Evolutionary conservation across 2,113 vertebrate genomes (phyloP).

Genomic region (Cheilinus undulatus): DNA sequence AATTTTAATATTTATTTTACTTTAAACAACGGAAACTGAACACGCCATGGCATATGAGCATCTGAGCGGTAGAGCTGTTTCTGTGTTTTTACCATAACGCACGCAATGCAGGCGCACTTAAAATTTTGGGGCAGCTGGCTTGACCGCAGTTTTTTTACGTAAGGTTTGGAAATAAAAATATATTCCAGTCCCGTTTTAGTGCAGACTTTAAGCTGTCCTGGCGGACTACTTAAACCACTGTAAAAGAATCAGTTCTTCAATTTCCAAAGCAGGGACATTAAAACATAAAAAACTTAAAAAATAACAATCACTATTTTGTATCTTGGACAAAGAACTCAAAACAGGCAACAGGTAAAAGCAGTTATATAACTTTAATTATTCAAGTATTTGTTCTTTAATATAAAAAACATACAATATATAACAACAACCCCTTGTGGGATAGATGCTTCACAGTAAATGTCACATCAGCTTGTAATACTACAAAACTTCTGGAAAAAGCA

Average conservation of each 20-base stretch:
- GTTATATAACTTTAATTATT: conserved; percentile 72
- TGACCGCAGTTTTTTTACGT: too few relatives aligned
- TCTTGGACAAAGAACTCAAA: conserved; percentile 13
- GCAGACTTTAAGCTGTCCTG: too few relatives aligned
- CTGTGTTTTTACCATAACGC: too few relatives aligned
- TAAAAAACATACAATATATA: conserved; percentile 82
- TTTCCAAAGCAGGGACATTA: not conserved
- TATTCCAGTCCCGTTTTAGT: too few relatives aligned
- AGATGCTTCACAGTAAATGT: conserved; percentile 82
- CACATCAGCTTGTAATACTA: conserved; percentile 79
- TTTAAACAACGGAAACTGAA: too few relatives aligned
- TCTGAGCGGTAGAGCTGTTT: too few relatives aligned
- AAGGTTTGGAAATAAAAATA: too few relatives aligned
- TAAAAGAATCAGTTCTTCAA: not conserved
- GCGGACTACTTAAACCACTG: too few relatives aligned
- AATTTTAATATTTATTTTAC: too few relatives aligned
- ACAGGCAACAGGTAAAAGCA: conserved; percentile 52
- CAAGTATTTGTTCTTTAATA: conserved; percentile 82
- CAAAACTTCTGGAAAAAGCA: conserved; percentile 60
- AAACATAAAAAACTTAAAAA: not conserved
- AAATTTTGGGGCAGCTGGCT: too few relatives aligned
- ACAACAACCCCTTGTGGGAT: conserved; percentile 76
- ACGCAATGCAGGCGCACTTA: too few relatives aligned
- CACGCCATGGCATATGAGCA: too few relatives aligned
- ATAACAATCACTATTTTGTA: not conserved